Evolutionary conservation across 2,113 vertebrate species (phyloP), one percentile per base, ranked within the genome.

Genomic region (Garra rufa): DNA sequence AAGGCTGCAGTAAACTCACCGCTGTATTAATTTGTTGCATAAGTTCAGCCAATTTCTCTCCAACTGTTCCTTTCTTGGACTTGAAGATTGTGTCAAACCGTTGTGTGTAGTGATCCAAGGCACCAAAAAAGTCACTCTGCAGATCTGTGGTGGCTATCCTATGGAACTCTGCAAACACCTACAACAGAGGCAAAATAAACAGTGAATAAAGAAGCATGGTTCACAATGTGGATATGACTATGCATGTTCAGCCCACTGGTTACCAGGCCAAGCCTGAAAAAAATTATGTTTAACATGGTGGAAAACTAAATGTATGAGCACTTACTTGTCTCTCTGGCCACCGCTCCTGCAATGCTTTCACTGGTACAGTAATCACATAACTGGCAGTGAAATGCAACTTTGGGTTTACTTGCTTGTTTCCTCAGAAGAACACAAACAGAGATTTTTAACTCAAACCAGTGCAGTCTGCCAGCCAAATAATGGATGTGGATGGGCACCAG

Each of bases 301-400:
- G 14, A 50, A 50, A 63, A 63, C 1, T 9, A 10, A 4, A 63
- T 28, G 13, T 63, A 63, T 63, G 26, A 63, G 24, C 11, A 26
- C 57, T 61, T 63, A 63, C 59, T 28, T 63, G 11, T 61, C 59
- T 63, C 11, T 28, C 59, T 61, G 59, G 59, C 59, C 59, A 61
- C 24, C 2, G 59, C 59, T 63, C 59, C 24, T 10, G 10, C 24
- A 63, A 28, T 63, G 59, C 26, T 13, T 63, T 63, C 59, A 63
- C 24, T 63, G 59, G n/a, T n/a, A n/a, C n/a, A n/a, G 17, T 52
- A 52, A 5, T 52, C 48, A 1, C 48, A 52, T 52, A 52, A 52
- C 17, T 52, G 48, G 48, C 48, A 52, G 48, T 52, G 48, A 52
- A 52, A 52, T 1, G 4, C 48, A 7, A 19, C 15, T 19, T 17